Evolutionary conservation across 2,888 invertebrate genomes (phyloP), one percentile per base, ranked within the genome.

Genomic region (Leucoma salicis): DNA sequence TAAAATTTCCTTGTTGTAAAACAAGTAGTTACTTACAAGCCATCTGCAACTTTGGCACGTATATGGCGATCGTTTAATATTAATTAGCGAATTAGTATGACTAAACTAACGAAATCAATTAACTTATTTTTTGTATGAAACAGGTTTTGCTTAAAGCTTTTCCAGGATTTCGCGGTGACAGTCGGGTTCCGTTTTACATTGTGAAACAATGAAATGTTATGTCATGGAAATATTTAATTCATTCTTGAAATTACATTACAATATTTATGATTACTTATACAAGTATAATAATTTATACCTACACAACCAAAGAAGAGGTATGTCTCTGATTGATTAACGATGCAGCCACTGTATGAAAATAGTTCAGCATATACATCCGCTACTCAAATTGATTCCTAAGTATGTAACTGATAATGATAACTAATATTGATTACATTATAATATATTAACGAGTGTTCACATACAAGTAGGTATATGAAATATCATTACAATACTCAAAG

Each of bases 81-180:
- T 84, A 77, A 85, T 81, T 74, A 80, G 72, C 65, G 74, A 84
- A 85, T 84, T 83, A 82, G 82, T 84, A 83, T 82, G 79, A 74
- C 74, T 76, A 84, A 84, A 78, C 77, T 78, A 82, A 80, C 75
- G 68, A 84, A 85, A 82, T 82, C 83, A 83, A 84, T 85, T 84
- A 82, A 77, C 63, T 73, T 53, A 59, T 64, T 71, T 80, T 61
- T 83, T 82, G 72, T 58, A 40, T 44, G 57, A 63, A 72, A 76
- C 79, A 54, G 70, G 78, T 76, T 78, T 70, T 60, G 66, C 69
- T 63, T 64, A 67, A 67, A 53, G 57, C 38, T 44, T 60, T 53
- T 77, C 75, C 78, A 69, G 74, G 72, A 72, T 75, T 74, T 70
- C 39, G 70, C 62, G 56, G 60, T 57, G 53, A 54, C 66, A 63